phyloP scores from a whole-genome alignment of 2,888 invertebrate species.

The Xanthorhoe spadicearia region DNA sequence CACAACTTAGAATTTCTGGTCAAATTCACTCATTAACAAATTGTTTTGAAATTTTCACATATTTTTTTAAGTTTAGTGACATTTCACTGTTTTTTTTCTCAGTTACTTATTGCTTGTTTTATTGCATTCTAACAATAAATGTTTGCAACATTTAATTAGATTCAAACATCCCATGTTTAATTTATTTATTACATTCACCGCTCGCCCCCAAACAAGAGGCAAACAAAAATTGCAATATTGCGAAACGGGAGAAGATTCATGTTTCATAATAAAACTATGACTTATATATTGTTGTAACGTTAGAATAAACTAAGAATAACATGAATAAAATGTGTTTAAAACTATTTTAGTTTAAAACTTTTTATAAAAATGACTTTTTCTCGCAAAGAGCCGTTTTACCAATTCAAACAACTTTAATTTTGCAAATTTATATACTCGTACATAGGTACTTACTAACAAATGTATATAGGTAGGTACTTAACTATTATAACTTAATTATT shows the following conservation, averaged over 20 bases:
- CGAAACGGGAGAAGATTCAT: slow-evolving; percentile 44
- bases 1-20: too few species aligned
- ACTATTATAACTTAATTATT: too few species aligned
- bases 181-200: slow-evolving; percentile 57
- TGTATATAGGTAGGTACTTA: too few species aligned
- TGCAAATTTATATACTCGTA: too few species aligned
- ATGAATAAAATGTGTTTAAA: background rate
- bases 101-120: slow-evolving; percentile 18
- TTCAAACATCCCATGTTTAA: slow-evolving; percentile 45
- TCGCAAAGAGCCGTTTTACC: too few species aligned
- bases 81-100: background rate
- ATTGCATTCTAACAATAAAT: slow-evolving; percentile 31
- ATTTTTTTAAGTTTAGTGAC: background rate
- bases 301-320: background rate
- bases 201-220: slow-evolving; percentile 41
- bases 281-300: slow-evolving; percentile 1
- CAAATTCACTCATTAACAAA: background rate
- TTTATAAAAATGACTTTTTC: too few species aligned
- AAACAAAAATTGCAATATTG: slow-evolving; percentile 47
- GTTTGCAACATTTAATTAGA: slow-evolving; percentile 43
- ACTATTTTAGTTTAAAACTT: too few species aligned
- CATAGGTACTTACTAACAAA: too few species aligned
- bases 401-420: too few species aligned
- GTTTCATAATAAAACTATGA: slow-evolving; percentile 14
- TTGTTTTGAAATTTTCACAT: background rate